Conservation (phyloP, 2,113 vertebrate species). For the Brachypodius melanocephalos region DNA sequence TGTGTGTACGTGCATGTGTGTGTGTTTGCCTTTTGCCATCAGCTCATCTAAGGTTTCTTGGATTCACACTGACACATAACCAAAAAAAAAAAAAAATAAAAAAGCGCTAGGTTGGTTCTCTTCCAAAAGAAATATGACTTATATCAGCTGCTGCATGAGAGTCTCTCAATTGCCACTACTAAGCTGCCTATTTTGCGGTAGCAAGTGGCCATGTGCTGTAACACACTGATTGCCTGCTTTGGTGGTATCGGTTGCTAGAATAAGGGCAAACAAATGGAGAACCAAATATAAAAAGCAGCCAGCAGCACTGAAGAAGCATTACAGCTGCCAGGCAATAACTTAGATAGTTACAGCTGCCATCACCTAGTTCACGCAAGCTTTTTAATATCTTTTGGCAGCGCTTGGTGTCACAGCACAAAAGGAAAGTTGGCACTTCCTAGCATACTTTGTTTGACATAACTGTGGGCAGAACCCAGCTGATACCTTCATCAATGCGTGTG, state of each 20-base stretch:
- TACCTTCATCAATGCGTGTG: constrained; percentile 76
- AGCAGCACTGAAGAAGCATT: constrained; percentile 76
- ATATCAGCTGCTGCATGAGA: constrained; percentile 70
- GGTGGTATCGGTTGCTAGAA: constrained; percentile 73
- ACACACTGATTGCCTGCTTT: constrained; percentile 66
- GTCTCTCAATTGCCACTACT: constrained; percentile 53
- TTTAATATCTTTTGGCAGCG: constrained; percentile 85
- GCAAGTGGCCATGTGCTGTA: constrained; percentile 67
- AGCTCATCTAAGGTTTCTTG: constrained; percentile 69
- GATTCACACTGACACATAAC: constrained; percentile 69
- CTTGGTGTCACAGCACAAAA: constrained; percentile 81
- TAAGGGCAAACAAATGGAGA: constrained; percentile 79
- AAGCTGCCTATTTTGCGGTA: constrained; percentile 66
- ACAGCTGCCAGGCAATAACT: constrained; percentile 85
- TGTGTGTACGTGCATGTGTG: not conserved
- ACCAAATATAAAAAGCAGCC: constrained; percentile 74
- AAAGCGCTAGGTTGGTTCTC: constrained; percentile 41
- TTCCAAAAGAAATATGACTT: constrained; percentile 78
- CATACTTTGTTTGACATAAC: constrained; percentile 86
- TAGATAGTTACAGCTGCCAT: constrained; percentile 84
- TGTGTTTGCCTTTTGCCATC: constrained; percentile 35
- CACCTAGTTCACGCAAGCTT: constrained; percentile 84
- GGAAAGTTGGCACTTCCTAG: constrained; percentile 80
- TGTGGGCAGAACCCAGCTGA: constrained; percentile 84
- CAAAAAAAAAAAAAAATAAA: not conserved